Conservation (phyloP, 2,888 invertebrate species). For the Acronicta leporina region DNA sequence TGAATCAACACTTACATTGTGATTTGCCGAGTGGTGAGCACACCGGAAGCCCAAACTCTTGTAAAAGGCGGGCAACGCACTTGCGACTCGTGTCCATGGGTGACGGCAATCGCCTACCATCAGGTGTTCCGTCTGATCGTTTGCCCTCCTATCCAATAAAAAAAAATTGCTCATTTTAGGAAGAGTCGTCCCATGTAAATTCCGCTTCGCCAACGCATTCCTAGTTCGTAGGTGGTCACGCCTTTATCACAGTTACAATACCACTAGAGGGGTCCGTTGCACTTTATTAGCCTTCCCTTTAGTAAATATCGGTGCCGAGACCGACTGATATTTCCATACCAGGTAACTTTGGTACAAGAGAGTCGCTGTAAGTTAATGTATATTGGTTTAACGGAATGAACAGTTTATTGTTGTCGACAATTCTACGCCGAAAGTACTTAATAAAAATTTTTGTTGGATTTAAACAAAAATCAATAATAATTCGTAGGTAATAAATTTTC, state of each 20-base stretch:
- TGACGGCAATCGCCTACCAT: too few relatives aligned
- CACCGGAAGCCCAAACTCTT: too few relatives aligned
- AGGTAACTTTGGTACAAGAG: constrained; percentile 28
- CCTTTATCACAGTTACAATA: constrained; percentile 80
- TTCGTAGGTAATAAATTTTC: too few relatives aligned
- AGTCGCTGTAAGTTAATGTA: constrained; percentile 37
- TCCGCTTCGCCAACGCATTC: constrained; percentile 69
- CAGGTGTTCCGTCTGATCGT: too few relatives aligned
- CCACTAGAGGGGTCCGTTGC: constrained; percentile 66
- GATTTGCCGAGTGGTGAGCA: too few relatives aligned
- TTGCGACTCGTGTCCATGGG: too few relatives aligned
- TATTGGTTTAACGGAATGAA: constrained; percentile 1
- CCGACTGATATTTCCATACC: constrained; percentile 49
- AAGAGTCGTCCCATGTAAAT: constrained; percentile 42
- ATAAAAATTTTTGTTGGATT: not conserved
- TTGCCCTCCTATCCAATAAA: too few relatives aligned
- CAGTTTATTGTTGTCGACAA: not conserved
- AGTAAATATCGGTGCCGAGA: constrained; percentile 74
- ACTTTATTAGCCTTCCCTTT: constrained; percentile 77
- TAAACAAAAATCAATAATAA: too few relatives aligned
- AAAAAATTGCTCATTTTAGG: too few relatives aligned
- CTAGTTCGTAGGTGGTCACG: constrained; percentile 81
- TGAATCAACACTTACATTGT: too few relatives aligned
- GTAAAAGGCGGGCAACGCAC: too few relatives aligned
- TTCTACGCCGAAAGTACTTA: not conserved